Conservation (phyloP, 2,113 vertebrate genomes). For the Dascyllus trimaculatus region DNA sequence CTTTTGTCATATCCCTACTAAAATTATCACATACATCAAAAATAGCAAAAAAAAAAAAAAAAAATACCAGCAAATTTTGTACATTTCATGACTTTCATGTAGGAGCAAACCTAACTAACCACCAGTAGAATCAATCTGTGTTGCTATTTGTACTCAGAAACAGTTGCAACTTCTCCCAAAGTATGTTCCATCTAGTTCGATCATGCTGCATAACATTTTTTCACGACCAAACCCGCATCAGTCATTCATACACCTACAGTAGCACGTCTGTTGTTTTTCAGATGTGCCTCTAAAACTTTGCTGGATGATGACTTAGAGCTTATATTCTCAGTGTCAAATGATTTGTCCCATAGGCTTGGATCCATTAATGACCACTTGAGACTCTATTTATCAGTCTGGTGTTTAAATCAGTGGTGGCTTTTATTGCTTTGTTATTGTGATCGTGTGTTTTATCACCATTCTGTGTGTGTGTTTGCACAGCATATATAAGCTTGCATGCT, state of each 20-base stretch:
- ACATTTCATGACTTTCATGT: too few relatives aligned
- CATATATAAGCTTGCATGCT: conserved; percentile 9
- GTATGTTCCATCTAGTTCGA: neutral
- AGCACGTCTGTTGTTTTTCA: neutral
- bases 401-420: conserved; percentile 28
- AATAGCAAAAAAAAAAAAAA: too few relatives aligned
- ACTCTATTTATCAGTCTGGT: conserved; percentile 16
- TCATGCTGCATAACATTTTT: too few relatives aligned
- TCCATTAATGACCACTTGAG: conserved; percentile 24
- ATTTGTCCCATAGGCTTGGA: conserved; percentile 17
- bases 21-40: too few relatives aligned
- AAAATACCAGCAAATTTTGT: too few relatives aligned
- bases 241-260: neutral
- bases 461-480: conserved; percentile 30
- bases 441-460: conserved; percentile 25
- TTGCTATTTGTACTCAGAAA: too few relatives aligned
- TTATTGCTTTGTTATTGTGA: conserved; percentile 29
- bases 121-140: too few relatives aligned
- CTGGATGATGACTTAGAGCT: neutral
- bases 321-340: conserved; percentile 27
- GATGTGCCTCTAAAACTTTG: neutral
- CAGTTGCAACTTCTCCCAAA: too few relatives aligned
- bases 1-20: too few relatives aligned
- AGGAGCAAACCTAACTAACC: too few relatives aligned
- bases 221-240: too few relatives aligned